Evolutionary conservation across 2,113 vertebrate species (phyloP), one percentile per base, ranked within the genome.

Genomic region (Cromileptes altivelis): DNA sequence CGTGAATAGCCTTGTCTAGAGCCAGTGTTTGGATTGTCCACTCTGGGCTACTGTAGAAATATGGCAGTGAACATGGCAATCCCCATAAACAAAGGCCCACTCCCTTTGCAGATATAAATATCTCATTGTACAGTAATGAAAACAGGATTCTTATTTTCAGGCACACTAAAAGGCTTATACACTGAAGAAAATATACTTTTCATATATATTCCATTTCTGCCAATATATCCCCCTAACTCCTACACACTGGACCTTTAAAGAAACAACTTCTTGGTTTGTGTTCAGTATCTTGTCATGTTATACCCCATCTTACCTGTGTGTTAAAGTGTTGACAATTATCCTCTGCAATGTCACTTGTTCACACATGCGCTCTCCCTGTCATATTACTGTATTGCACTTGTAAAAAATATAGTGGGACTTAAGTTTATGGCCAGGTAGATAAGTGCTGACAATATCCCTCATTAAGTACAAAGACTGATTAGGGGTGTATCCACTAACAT

Each of bases 361-460:
- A 27, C 37, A 18, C 15, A 25, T 33, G 56, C 18, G 12, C 11
- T 18, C 17, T 60, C n/a, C 19, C 13, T 56, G 25, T 57, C 9
- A 42, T 25, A 47, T 72, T 11, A 21, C 11, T 57, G 6, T 9
- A 63, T 21, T 49, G 42, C 19, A 45, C 58, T n/a, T 25, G 64
- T 72, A 72, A 84, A 72, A 30, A 18, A 11, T 47, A 71, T 64
- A 82, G 10, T 12, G 10, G 45, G 45, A 8, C 10, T 13, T 47
- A 37, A 6, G 4, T 25, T 42, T 65, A 33, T 68, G 61, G 33
- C 6, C 33, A 1, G 14, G 9, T 62, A 8, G 69, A 78, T 74
- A 56, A 55, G 62, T 18, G 11, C 15, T 23, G 25, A 30, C 3
- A 14, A 13, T 61, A 15, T 13, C 30, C 30, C 15, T 6, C 2